Evolutionary conservation across 2,888 invertebrate species (phyloP).

Genomic region (Nomada fucata): DNA sequence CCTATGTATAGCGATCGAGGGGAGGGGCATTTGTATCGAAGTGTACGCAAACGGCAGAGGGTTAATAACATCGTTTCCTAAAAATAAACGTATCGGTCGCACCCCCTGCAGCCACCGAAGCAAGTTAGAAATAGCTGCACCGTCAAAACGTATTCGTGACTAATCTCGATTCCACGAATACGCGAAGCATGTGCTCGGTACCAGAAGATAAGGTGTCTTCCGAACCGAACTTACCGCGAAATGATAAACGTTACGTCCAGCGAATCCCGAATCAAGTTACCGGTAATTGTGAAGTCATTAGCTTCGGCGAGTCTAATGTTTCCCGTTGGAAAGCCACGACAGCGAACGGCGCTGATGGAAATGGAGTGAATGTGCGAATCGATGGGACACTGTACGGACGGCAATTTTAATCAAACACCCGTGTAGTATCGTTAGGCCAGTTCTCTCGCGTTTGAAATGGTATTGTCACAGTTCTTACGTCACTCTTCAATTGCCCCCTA

Average conservation of each 20-base stretch:
- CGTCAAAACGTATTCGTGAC: slow-evolving; percentile 60
- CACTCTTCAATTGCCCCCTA: slow-evolving; percentile 30
- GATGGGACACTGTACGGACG: slow-evolving; percentile 2
- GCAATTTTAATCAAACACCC: neutral
- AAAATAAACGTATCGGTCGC: slow-evolving; percentile 75
- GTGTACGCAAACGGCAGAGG: slow-evolving; percentile 58
- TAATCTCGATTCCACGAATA: slow-evolving; percentile 61
- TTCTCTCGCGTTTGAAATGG: slow-evolving; percentile 35
- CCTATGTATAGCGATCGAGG: neutral
- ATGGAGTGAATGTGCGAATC: neutral
- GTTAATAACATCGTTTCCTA: slow-evolving; percentile 79
- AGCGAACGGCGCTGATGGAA: neutral
- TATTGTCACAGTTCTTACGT: slow-evolving; percentile 7
- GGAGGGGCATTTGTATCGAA: slow-evolving; percentile 28
- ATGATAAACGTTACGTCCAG: slow-evolving; percentile 20
- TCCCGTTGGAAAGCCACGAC: neutral
- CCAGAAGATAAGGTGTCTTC: slow-evolving; percentile 32
- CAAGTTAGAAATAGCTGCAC: slow-evolving; percentile 64
- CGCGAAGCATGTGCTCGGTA: slow-evolving; percentile 17
- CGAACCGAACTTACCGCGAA: slow-evolving; percentile 20
- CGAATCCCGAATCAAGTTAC: slow-evolving; percentile 20
- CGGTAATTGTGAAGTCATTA: neutral
- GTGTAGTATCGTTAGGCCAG: neutral
- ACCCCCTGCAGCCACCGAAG: slow-evolving; percentile 44
- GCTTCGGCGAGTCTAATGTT: slow-evolving; percentile 1